phyloP scores from a whole-genome alignment of 2,113 vertebrate species.

The Cyprinodon variegatus region DNA sequence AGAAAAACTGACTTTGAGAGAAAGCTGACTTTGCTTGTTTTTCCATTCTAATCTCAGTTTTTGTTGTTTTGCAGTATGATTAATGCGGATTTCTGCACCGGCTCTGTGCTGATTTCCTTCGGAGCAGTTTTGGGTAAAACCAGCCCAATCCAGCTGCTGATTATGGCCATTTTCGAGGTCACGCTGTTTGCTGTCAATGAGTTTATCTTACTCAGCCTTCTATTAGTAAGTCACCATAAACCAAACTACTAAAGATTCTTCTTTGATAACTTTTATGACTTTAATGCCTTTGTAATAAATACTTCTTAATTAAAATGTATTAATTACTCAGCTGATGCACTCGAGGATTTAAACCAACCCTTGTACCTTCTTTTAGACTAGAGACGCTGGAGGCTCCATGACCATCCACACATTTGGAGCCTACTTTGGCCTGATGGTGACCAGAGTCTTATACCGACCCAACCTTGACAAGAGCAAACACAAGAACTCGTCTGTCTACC shows the following conservation, averaged over 20 bases:
- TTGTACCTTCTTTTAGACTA: conserved; percentile 76
- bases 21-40: neutral
- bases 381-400: conserved; percentile 90
- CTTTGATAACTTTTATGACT: neutral
- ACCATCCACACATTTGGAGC: conserved; percentile 93
- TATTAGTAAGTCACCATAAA: conserved; percentile 80
- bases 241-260: neutral
- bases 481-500: conserved; percentile 78
- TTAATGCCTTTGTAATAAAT: too few relatives aligned
- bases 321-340: too few relatives aligned
- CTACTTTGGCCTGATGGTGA: conserved; percentile 88
- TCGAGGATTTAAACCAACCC: neutral
- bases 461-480: conserved; percentile 78
- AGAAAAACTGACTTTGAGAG: neutral
- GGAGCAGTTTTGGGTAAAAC: conserved; percentile 89
- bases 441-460: conserved; percentile 84
- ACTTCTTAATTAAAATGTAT: too few relatives aligned
- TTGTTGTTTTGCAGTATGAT: conserved; percentile 83
- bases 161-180: conserved; percentile 89
- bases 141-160: conserved; percentile 85
- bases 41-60: neutral
- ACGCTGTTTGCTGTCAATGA: conserved; percentile 85
- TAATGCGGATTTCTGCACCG: conserved; percentile 89
- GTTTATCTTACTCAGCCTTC: conserved; percentile 78
- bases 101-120: conserved; percentile 86